Base-by-base conservation (phyloP, 2,113 vertebrate species). In the Brienomyrus brachyistius region DNA sequence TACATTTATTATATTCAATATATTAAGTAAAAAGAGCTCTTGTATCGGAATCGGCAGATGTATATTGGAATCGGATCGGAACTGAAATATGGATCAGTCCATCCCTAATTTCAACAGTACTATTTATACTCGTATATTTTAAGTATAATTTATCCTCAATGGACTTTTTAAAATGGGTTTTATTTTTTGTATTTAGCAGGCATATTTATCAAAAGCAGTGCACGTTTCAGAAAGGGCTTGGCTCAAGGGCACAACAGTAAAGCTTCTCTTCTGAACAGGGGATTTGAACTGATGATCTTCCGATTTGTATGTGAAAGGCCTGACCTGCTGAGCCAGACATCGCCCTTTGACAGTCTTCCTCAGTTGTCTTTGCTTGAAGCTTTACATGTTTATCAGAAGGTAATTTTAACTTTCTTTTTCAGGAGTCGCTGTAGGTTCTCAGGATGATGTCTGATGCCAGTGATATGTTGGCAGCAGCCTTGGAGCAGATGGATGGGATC, bases 401-500 rank as follows among this genome's bases (percentile, higher is more conserved):
- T 80, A 17, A 35, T 43, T 7, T 8, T 19, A 40, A 40, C 74
- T 80, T 1, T 86, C 15, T 13, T 92, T 62, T 15, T 9, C 84
- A 96, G 94, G 88, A 90, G 91, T 48, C 50, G 74, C 74, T 83
- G 90, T 88, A 92, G 92, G 19, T 56, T 50, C 50, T 92, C 84
- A 98, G 96, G 92, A 99, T 99, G 98, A 99, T 99, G 98, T 97
- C 96, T 50, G 98, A 99, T 93, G 98, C 98, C 92, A 99, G 98
- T 91, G 98, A 99, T 91, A 99, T 99, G 98, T 94, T 99, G 93
- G 98, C 98, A 23, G 98, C 98, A 0, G 98, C 98, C 50, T 91
- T 99, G 95, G 98, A 99, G 94, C 98, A 99, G 95, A 99, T 99
- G 98, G 98, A 99, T 83, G 98, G 98, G n/a, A 99, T 99, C 87